Evolutionary conservation across 2,888 invertebrate species (phyloP), one percentile per base, ranked within the genome.

Genomic region (Scaptomyza flava): DNA sequence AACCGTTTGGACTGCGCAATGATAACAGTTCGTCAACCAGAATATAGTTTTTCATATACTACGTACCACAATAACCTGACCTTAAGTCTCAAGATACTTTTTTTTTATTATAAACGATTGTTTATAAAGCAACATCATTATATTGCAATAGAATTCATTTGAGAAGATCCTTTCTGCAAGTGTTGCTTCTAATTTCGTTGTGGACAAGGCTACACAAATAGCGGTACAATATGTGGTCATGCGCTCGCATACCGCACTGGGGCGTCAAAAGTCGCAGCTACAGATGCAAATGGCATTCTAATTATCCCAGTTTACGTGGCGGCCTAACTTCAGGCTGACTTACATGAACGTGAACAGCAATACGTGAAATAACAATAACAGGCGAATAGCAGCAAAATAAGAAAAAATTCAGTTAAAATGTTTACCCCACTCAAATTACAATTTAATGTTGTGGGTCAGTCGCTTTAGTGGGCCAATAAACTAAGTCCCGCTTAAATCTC

Each of bases 361-460:
- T 14, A 20, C 20, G 17, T 17, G 20, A 17, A 14, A n/a, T 48
- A 48, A 34, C 50, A 50, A 47, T 30, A 31, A 31, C 17, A 43
- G 30, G 12, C 38, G 17, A 41, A 41, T 8, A 3, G 17, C 38
- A n/a, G 36, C 11, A n/a, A 2, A 38, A 2, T 1, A 3, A 3
- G 17, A 17, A 41, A 41, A 41, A 41, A 41, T 41, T 8, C 41
- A 17, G 41, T 41, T 41, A 41, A 41, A 41, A 17, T 87, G 87
- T 81, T 81, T 87, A 85, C 83, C 14, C 38, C 38, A 63, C 53
- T 67, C 54, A 75, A 77, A 58, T 77, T 82, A 85, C 86, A 87
- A 83, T 83, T 83, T 85, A 83, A 83, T 69, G 82, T 82, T 87
- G 83, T 87, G 86, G 83, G 83, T 83, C 83, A 83, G 82, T 57